Percentiles rank a stretch among this genome's conserved stretches.
Conservation (phyloP, 2,888 invertebrate genomes). For the Pseudeuparius sepicola region DNA sequence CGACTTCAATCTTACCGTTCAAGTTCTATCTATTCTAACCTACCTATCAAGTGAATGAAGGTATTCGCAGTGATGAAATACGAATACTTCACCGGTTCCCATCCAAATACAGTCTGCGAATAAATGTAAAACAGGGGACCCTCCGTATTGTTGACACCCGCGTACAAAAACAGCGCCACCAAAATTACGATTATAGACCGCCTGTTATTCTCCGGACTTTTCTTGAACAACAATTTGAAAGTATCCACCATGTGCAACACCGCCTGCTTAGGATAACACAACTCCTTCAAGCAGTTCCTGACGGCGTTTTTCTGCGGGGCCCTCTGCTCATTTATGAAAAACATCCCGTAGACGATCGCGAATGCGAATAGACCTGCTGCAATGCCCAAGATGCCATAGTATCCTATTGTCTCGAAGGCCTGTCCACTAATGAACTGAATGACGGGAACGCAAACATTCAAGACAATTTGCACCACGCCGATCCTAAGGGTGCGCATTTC, state of each 20-base stretch:
- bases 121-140: conserved; percentile 49
- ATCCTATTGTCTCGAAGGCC: conserved; percentile 31
- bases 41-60: conserved; percentile 47
- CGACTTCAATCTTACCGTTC: no score
- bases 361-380: conserved; percentile 29
- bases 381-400: conserved; percentile 30
- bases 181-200: conserved; percentile 28
- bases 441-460: conserved; percentile 29
- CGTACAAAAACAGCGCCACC: conserved; percentile 28
- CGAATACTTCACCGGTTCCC: conserved; percentile 50
- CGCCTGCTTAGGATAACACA: no score
- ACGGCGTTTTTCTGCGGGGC: no score
- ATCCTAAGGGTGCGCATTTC: conserved; percentile 52
- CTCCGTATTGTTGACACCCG: conserved; percentile 41
- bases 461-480: conserved; percentile 43
- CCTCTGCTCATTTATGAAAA: conserved; percentile 31
- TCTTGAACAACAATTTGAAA: conserved; percentile 31
- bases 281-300: no score
- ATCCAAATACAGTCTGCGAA: conserved; percentile 47
- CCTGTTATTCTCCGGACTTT: conserved; percentile 28
- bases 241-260: conserved; percentile 34
- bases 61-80: conserved; percentile 48
- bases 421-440: conserved; percentile 32
- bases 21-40: no score
- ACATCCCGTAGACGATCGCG: conserved; percentile 33